phyloP scores from a whole-genome alignment of 2,113 vertebrate species.

The Nyctibius bracteatus region DNA sequence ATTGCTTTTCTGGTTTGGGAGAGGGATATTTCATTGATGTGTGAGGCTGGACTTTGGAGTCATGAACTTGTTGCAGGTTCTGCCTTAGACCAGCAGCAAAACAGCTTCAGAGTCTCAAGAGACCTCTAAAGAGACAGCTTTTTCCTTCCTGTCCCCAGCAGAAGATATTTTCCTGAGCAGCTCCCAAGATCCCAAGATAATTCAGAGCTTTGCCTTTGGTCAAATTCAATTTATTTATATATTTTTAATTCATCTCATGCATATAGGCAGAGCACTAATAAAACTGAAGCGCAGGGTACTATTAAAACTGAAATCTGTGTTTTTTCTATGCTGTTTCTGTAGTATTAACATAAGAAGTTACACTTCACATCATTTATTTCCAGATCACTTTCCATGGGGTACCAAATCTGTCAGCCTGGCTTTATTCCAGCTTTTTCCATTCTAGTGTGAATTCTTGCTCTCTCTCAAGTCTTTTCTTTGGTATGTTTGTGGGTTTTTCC shows the following conservation, averaged over 20 bases:
- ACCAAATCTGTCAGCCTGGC: background rate
- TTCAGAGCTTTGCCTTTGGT: background rate
- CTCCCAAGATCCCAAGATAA: background rate
- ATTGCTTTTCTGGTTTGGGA: background rate
- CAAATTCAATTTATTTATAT: background rate
- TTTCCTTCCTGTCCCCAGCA: background rate
- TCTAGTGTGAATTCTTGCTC: background rate
- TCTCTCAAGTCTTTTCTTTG: background rate
- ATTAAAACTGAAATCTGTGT: background rate
- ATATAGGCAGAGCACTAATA: background rate
- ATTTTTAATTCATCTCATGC: background rate
- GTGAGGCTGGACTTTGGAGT: background rate
- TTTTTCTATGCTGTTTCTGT: background rate
- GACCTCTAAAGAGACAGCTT: fast-evolving
- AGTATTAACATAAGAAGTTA: background rate
- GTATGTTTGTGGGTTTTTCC: fast-evolving
- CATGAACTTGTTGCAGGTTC: background rate
- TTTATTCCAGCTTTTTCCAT: background rate
- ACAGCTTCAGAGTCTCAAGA: background rate
- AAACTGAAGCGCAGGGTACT: background rate
- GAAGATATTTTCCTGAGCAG: background rate
- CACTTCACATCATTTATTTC: background rate
- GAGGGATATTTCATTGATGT: background rate
- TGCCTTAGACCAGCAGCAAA: background rate
- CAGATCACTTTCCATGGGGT: background rate